These are phyloP conservation scores for Ameiurus melas DNA, from an alignment of 2,113 vertebrate species.

Conservation along the genomic window DNA sequence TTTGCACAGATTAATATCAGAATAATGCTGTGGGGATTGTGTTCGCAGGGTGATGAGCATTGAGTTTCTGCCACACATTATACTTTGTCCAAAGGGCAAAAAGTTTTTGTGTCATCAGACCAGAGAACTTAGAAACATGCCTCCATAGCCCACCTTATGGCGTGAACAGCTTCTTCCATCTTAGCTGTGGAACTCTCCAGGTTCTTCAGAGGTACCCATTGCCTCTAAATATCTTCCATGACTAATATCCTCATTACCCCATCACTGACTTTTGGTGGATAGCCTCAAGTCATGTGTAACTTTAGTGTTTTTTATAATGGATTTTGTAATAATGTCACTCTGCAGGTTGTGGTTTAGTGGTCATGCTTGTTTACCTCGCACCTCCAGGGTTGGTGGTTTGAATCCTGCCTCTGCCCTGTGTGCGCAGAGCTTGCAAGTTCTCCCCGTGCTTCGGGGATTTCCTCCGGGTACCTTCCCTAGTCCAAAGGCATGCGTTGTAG, in stretches of 20 bases:
- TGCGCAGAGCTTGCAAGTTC: too few species aligned
- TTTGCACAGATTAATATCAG: neutral
- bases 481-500: too few species aligned
- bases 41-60: neutral
- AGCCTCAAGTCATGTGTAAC: neutral
- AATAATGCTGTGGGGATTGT: too few species aligned
- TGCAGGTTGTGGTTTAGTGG: too few species aligned
- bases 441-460: too few species aligned
- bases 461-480: too few species aligned
- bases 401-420: too few species aligned
- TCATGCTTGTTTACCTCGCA: too few species aligned
- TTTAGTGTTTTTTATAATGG: neutral
- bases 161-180: neutral
- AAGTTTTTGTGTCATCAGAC: neutral
- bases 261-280: neutral
- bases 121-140: neutral
- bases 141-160: neutral
- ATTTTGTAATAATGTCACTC: neutral
- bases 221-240: neutral
- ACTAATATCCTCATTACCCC: neutral
- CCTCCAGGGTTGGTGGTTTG: too few species aligned
- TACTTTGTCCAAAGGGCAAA: neutral
- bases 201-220: neutral
- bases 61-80: too few species aligned
- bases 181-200: neutral